Conservation (phyloP, 2,797 vertebrate genomes). For the Parambassis ranga region DNA sequence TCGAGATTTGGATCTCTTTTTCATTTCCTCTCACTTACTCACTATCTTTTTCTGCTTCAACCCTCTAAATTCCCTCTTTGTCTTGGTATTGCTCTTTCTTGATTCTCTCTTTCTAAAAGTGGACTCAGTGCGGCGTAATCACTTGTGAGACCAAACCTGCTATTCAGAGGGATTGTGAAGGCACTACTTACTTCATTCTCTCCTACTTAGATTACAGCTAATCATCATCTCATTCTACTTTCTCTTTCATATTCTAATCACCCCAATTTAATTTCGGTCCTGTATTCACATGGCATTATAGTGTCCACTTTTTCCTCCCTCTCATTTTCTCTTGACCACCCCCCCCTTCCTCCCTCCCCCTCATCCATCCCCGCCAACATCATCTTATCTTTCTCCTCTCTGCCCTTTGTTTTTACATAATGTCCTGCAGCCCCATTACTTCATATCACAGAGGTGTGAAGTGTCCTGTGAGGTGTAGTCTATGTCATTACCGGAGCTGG, state of each 20-base stretch:
- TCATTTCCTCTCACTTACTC: slow-evolving; percentile 19
- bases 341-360: too few species aligned
- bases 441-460: slow-evolving; percentile 50
- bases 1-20: too few species aligned
- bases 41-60: slow-evolving; percentile 21
- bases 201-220: slow-evolving; percentile 55
- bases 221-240: slow-evolving; percentile 62
- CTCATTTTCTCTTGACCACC: slow-evolving; percentile 9
- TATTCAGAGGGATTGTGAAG: slow-evolving; percentile 39
- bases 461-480: slow-evolving; percentile 17
- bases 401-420: slow-evolving; percentile 45
- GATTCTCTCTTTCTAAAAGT: slow-evolving; percentile 22
- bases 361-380: slow-evolving; percentile 5
- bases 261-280: slow-evolving; percentile 32
- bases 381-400: slow-evolving; percentile 20
- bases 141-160: slow-evolving; percentile 55
- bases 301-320: background rate
- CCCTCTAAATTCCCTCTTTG: slow-evolving; percentile 8
- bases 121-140: slow-evolving; percentile 44
- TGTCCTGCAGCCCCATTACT: slow-evolving; percentile 55
- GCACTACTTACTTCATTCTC: slow-evolving; percentile 41
- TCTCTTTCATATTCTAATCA: slow-evolving; percentile 57
- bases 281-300: slow-evolving; percentile 40
- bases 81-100: slow-evolving; percentile 30
- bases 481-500: slow-evolving; percentile 26